Base-by-base conservation (phyloP, 2,888 invertebrate genomes). In the Dasypolia templi region DNA sequence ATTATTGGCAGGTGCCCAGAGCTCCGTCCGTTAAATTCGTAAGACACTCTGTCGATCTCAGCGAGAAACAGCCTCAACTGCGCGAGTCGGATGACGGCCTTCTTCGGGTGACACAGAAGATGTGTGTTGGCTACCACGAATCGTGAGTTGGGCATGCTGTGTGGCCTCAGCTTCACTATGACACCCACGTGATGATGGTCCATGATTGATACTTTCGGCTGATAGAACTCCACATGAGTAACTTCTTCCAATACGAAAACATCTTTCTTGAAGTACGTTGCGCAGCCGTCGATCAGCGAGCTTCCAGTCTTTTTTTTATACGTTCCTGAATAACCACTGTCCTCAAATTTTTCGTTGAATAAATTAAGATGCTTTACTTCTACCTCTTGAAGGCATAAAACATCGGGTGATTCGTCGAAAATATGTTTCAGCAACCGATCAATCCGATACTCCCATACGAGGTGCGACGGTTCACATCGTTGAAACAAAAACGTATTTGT, bases 71-170 rank as follows among this genome's bases (percentile, higher is more conserved):
- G 49, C 12, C 42, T 68, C n/a, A 79, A 19, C 22, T 72, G 72
- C 26, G 74, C 62, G 12, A 75, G 63, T 35, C 63, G 51, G 17
- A 35, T 26, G 44, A 35, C 5, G 17, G 9, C 14, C 3, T 58
- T 63, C n/a, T 42, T 68, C 14, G 62, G 53, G 17, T 64, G 29
- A 46, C 35, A 49, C 2, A 61, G 26, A 22, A 77, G 59, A 39
- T 72, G 79, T 3, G 72, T 78, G 53, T 39, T 78, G 7, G 79
- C 79, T 3, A 72, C 64, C 42, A 78, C 59, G 14, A 78, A 14
- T 2, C 55, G 22, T 2, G 51, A 29, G 14, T 26, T 46, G 4
- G 63, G 58, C 42, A 75, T 59, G 35, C 9, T 61, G n/a, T 35
- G 26, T 1, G 79, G 29, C 32, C 14, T 72, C n/a, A 78, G 14